Conservation (phyloP, 2,888 invertebrate species). For the Slavum lentiscoides region DNA sequence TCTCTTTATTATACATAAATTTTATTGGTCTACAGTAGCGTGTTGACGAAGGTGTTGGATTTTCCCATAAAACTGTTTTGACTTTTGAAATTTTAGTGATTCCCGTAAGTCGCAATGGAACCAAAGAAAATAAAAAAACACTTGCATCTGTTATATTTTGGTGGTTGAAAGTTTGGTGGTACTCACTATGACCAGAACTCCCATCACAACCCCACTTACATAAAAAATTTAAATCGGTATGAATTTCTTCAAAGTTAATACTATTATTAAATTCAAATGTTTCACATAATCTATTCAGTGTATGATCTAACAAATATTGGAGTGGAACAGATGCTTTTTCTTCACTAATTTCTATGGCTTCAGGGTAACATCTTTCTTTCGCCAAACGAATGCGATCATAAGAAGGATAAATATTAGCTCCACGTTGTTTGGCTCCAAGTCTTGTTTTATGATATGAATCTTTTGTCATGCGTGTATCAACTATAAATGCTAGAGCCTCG, state of each 20-base stretch:
- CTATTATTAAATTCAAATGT: background rate
- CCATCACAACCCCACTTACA: constrained; percentile 44
- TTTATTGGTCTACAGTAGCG: constrained; percentile 32
- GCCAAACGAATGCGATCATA: constrained; percentile 18
- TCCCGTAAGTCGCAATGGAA: constrained; percentile 18
- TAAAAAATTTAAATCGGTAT: background rate
- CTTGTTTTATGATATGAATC: constrained; percentile 3
- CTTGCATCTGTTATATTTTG: constrained; percentile 12
- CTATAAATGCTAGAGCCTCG: too few species aligned
- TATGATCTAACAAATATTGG: background rate
- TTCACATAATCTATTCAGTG: too few species aligned
- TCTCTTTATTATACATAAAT: constrained; percentile 19
- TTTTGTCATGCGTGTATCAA: background rate
- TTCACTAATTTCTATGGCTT: constrained; percentile 9
- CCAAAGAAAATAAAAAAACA: constrained; percentile 26
- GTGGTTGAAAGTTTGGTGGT: constrained; percentile 14
- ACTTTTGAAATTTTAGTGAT: background rate
- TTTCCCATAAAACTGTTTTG: constrained; percentile 29
- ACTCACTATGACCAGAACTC: constrained; percentile 20
- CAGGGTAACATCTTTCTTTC: constrained; percentile 29
- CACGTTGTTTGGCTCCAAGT: background rate
- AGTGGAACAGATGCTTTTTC: constrained; percentile 7
- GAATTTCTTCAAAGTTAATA: background rate
- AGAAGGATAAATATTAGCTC: background rate
- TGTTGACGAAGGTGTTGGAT: constrained; percentile 39